phyloP scores from a whole-genome alignment of 2,797 vertebrate species.

The Brachymystax lenok region DNA sequence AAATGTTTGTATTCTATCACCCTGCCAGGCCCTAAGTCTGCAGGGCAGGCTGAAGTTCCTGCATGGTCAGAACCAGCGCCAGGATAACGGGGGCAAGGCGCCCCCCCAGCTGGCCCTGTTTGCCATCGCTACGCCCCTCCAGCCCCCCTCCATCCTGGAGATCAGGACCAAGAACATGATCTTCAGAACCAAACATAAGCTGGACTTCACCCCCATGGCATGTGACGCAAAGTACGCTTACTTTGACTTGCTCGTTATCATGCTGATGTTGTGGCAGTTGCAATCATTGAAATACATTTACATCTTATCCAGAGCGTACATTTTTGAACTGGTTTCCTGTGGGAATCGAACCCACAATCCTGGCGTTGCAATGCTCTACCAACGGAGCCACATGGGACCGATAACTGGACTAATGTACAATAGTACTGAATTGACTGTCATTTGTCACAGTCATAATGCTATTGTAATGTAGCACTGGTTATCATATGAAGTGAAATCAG shows the following conservation, averaged over 20 bases:
- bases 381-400: too few relatives aligned
- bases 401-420: neutral
- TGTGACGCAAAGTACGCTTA: conserved; percentile 79
- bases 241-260: neutral
- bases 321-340: too few relatives aligned
- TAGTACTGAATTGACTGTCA: neutral
- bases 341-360: too few relatives aligned
- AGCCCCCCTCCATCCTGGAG: conserved; percentile 82
- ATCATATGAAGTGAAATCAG: neutral
- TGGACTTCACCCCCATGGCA: conserved; percentile 85
- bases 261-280: neutral
- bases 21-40: conserved; percentile 78
- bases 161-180: conserved; percentile 81
- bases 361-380: too few relatives aligned
- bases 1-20: neutral
- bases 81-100: conserved; percentile 58
- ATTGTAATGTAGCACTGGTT: neutral
- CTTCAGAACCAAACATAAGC: conserved; percentile 87
- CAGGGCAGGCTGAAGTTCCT: conserved; percentile 80
- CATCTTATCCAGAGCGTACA: too few relatives aligned
- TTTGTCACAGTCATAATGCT: neutral
- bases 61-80: conserved; percentile 72
- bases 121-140: conserved; percentile 78
- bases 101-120: conserved; percentile 79
- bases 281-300: too few relatives aligned